Evolutionary conservation across 1,140 invertebrate genomes (phyloP).

Genomic region (Tenebrio molitor): DNA sequence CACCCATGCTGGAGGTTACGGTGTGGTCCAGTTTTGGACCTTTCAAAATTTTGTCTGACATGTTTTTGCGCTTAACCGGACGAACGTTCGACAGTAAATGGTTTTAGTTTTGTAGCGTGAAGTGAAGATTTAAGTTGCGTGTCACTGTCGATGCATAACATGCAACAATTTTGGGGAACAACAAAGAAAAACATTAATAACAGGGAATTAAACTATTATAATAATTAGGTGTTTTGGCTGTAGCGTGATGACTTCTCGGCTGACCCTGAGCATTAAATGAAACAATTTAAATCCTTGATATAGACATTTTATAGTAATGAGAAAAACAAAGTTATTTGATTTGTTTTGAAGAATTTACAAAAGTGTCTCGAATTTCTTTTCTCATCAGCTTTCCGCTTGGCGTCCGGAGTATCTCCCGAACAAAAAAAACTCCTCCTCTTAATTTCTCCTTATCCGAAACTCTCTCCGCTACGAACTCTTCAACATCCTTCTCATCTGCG

Average conservation of each 20-base stretch:
- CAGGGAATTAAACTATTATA: neutral
- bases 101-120: too few species aligned
- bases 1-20: neutral
- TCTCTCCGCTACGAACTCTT: slow-evolving; percentile 30
- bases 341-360: slow-evolving; percentile 1
- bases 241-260: neutral
- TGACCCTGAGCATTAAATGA: neutral
- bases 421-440: slow-evolving; percentile 52
- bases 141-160: too few species aligned
- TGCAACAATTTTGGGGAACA: too few species aligned
- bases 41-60: neutral
- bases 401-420: slow-evolving; percentile 38
- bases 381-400: slow-evolving; percentile 42
- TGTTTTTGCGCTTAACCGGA: too few species aligned
- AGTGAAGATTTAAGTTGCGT: too few species aligned
- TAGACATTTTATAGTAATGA: neutral
- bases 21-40: neutral
- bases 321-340: neutral
- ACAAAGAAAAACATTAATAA: too few species aligned
- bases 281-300: too few species aligned
- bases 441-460: slow-evolving; percentile 55
- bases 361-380: neutral
- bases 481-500: slow-evolving; percentile 7
- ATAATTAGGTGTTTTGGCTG: neutral
- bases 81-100: too few species aligned